Base-by-base conservation (phyloP, 2,888 invertebrate genomes). In the Synanthedon formicaeformis region DNA sequence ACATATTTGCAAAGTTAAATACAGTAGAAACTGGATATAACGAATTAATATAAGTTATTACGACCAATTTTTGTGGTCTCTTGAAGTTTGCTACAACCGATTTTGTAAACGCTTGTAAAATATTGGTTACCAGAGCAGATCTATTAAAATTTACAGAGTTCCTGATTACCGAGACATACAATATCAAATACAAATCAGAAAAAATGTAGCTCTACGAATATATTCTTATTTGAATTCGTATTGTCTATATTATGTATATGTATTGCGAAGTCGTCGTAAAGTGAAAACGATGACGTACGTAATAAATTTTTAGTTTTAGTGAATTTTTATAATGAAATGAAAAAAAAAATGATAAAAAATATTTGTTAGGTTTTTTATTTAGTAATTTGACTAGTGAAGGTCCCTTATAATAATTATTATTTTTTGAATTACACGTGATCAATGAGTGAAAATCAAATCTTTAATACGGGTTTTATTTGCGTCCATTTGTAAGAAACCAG, bases 271-370 rank as follows among this genome's bases (percentile, higher is more conserved):
- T 34, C 34, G 8, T 34, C 34, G 34, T 34, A 10, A 23, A 45
- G 45, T 11, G 45, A n/a, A 5, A 14, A 45, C 11, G 10, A 45
- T 45, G 8, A 45, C 8, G 41, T 41, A n/a, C 6, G 45, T 45
- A 13, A 13, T 45, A 13, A 12, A 4, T 14, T 13, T 45, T n/a
- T 45, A 45, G 45, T 14, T n/a, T 45, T 45, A 45, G 13, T 45
- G n/a, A 45, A 45, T 12, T 12, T 45, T 45, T 45, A 45, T 11
- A 14, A 14, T n/a, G 13, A 45, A 41, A 41, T n/a, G 11, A 41
- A 6, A 45, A 45, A 56, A 60, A 57, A 61, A 57, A 61, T 52
- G 53, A 48, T 55, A 60, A 61, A 60, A 59, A 56, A 54, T 50
- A 51, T 50, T 55, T 45, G 50, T 45, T 59, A 57, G 56, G 50